These are phyloP conservation scores for Notarius lentiginosus DNA, from an alignment of 2,113 vertebrate genomes.

Conservation along the genomic window DNA sequence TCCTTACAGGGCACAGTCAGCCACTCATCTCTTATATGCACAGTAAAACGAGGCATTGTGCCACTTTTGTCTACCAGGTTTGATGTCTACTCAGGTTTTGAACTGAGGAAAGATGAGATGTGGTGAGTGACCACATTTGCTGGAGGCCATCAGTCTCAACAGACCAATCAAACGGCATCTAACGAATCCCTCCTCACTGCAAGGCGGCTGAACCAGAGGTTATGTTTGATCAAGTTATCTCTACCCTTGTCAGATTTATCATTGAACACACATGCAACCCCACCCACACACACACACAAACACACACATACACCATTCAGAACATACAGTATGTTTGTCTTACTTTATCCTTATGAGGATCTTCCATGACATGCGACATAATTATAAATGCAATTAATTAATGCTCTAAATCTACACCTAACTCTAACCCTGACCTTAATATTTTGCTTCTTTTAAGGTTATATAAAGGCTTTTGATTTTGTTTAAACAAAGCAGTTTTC, in stretches of 20 bases:
- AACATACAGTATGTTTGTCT: not conserved
- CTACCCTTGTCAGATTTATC: constrained; percentile 20
- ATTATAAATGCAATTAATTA: too few species aligned
- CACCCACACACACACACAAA: too few species aligned
- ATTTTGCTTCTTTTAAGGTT: too few species aligned
- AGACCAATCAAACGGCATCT: constrained; percentile 45
- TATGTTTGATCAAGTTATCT: constrained; percentile 50
- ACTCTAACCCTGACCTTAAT: too few species aligned
- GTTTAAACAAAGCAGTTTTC: too few species aligned
- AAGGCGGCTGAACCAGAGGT: constrained; percentile 35
- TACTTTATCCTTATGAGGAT: too few species aligned
- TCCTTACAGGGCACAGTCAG: constrained; percentile 86
- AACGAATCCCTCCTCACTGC: constrained; percentile 43
- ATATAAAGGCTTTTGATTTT: too few species aligned
- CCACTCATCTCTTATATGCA: constrained; percentile 94
- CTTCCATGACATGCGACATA: too few species aligned
- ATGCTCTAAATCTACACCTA: too few species aligned
- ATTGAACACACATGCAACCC: constrained; percentile 43
- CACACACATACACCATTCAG: not conserved
- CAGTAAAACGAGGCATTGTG: constrained; percentile 87
- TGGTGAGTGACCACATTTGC: constrained; percentile 40
- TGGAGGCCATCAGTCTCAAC: not conserved
- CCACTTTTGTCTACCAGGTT: constrained; percentile 21
- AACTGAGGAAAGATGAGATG: constrained; percentile 13
- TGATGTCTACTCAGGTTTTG: constrained; percentile 38